Evolutionary conservation across 2,888 invertebrate species (phyloP).

Genomic region (Caradrina clavipalpis): DNA sequence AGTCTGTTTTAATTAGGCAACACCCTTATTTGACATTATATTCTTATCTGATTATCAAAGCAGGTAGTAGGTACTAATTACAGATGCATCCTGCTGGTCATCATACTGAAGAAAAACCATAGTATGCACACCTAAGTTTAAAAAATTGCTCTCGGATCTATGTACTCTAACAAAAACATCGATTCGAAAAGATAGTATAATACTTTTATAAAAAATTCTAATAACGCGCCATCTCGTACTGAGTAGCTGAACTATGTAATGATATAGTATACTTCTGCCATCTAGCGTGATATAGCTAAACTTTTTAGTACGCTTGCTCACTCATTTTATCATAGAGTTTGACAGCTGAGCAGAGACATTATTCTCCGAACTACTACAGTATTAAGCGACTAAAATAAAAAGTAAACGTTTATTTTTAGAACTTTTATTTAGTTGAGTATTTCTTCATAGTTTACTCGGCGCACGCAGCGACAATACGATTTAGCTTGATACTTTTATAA

Average conservation of each 20-base stretch:
- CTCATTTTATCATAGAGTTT: constrained; percentile 16
- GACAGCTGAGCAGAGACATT: constrained; percentile 35
- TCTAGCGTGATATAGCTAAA: constrained; percentile 66
- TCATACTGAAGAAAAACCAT: too few species aligned
- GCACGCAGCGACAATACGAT: constrained; percentile 34
- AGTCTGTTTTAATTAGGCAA: too few species aligned
- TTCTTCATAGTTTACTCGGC: background rate
- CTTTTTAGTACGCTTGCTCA: constrained; percentile 6
- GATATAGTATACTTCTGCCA: constrained; percentile 44
- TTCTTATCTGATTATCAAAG: too few species aligned
- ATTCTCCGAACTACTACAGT: constrained; percentile 10
- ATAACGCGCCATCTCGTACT: constrained; percentile 40
- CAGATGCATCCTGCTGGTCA: too few species aligned
- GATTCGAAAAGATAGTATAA: constrained; percentile 16
- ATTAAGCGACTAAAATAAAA: constrained; percentile 47
- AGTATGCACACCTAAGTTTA: too few species aligned
- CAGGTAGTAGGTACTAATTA: too few species aligned
- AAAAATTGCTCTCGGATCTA: too few species aligned
- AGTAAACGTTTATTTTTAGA: constrained; percentile 11
- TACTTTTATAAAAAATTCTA: too few species aligned
- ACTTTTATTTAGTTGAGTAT: too few species aligned
- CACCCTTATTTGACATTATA: too few species aligned
- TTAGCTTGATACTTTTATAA: constrained; percentile 26
- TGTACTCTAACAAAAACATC: too few species aligned
- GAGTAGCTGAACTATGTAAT: constrained; percentile 32